Conservation (phyloP, 2,113 vertebrate genomes). For the Campylorhamphus procurvoides region DNA sequence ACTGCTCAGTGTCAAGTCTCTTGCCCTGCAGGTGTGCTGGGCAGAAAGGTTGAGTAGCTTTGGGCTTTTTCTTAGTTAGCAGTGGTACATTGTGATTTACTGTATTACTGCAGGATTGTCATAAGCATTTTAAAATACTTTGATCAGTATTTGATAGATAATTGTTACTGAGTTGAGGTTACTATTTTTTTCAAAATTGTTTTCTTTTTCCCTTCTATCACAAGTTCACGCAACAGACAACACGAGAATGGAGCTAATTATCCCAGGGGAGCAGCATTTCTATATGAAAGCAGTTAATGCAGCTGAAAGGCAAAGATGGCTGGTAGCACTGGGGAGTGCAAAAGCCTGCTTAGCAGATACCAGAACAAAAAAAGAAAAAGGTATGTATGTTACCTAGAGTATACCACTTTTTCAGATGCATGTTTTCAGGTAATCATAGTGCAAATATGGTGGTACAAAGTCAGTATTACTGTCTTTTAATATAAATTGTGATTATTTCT, state of each 20-base stretch:
- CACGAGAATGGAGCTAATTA: conserved; percentile 85
- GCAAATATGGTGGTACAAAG: neutral
- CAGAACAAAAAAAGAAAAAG: conserved; percentile 86
- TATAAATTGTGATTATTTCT: neutral
- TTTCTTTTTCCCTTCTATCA: neutral
- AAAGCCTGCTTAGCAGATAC: conserved; percentile 85
- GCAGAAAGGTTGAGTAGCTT: neutral
- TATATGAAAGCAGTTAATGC: conserved; percentile 87
- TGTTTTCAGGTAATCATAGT: neutral
- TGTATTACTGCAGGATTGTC: neutral
- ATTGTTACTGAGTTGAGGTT: neutral
- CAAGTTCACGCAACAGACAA: conserved; percentile 83
- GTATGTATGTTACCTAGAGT: conserved; percentile 45
- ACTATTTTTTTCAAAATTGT: neutral
- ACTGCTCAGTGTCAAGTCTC: neutral
- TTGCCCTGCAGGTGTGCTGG: neutral
- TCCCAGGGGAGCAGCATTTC: conserved; percentile 87
- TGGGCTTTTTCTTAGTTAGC: neutral
- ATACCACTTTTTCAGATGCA: neutral
- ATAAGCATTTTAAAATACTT: neutral
- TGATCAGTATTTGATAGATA: neutral
- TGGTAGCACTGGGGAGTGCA: conserved; percentile 85
- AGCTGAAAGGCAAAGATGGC: conserved; percentile 85
- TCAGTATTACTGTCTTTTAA: neutral
- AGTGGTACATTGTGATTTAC: neutral